These are phyloP conservation scores for Siniperca obscura DNA, from an alignment of 2,797 vertebrate species.

Conservation along the genomic window DNA sequence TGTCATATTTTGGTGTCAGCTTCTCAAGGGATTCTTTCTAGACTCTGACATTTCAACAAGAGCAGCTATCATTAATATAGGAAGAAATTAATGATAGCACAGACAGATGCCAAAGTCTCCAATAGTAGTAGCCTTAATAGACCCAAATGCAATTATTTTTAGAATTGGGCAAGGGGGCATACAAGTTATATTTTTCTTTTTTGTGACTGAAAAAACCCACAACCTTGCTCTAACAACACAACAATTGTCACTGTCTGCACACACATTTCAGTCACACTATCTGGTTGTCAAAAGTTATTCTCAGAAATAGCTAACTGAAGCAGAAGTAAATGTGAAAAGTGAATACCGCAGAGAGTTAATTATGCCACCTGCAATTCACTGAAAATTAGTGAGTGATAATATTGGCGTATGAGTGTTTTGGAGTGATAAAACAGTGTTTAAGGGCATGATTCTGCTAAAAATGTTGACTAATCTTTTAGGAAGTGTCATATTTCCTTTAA, in stretches of 20 bases:
- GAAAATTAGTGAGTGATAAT: not conserved
- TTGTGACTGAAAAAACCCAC: not conserved
- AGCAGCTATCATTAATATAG: constrained; percentile 1
- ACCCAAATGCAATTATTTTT: constrained; percentile 1
- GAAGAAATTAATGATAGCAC: not conserved
- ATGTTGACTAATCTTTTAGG: not conserved
- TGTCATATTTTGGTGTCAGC: constrained; percentile 15
- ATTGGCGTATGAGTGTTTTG: not conserved
- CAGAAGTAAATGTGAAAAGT: not conserved
- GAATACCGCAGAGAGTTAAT: constrained; percentile 4
- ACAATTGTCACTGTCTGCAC: not conserved
- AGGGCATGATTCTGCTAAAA: not conserved
- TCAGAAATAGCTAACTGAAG: not conserved
- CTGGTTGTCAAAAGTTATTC: constrained; percentile 20
- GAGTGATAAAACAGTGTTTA: constrained; percentile 3
- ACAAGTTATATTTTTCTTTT: not conserved
- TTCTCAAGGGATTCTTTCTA: not conserved
- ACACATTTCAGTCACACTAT: not conserved
- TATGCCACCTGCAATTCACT: constrained; percentile 10
- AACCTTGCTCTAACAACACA: not conserved
- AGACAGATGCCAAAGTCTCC: not conserved
- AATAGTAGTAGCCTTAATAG: not conserved
- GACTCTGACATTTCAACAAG: constrained; percentile 17
- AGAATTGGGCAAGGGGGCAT: constrained; percentile 1
- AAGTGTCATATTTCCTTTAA: constrained; percentile 4